A percentile compares a stretch with the other conserved stretches of the same genome.
These are phyloP conservation scores for Apostichopus parvimensis DNA, from an alignment of 35 echinoderm and acorn worm species.

Conservation along the genomic window DNA sequence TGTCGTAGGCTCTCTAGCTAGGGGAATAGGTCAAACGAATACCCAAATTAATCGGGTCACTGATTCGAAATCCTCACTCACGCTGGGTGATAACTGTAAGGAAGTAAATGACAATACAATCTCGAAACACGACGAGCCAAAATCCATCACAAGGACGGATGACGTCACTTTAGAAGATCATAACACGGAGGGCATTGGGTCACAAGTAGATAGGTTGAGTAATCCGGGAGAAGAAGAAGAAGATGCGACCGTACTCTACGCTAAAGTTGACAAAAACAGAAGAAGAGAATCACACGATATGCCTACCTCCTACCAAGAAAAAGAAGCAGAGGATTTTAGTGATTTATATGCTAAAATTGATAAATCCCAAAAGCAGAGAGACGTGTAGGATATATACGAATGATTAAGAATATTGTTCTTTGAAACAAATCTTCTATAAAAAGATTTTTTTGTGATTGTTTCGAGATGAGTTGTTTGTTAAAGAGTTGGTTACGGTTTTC, in stretches of 20 bases:
- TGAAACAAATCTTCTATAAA: background rate
- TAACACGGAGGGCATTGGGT: background rate
- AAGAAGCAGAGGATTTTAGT: background rate
- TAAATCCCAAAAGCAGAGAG: background rate
- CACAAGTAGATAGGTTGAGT: background rate
- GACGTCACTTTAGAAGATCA: background rate
- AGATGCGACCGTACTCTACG: background rate
- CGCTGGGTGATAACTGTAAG: background rate
- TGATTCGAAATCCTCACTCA: background rate
- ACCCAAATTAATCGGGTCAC: too few species aligned
- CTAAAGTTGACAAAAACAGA: background rate
- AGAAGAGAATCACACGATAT: too few species aligned
- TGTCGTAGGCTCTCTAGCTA: too few species aligned
- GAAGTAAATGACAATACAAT: background rate
- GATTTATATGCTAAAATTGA: background rate
- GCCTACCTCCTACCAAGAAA: background rate
- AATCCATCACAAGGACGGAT: background rate
- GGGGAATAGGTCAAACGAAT: too few species aligned
- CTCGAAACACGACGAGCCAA: background rate
- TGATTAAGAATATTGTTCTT: too few species aligned
- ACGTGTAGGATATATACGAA: too few species aligned
- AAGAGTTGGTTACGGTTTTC: too few species aligned
- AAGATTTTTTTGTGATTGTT: background rate
- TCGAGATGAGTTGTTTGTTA: too few species aligned
- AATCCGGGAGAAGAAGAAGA: background rate